phyloP scores from a whole-genome alignment of 2,797 vertebrate genomes.

The Erethizon dorsatum region DNA sequence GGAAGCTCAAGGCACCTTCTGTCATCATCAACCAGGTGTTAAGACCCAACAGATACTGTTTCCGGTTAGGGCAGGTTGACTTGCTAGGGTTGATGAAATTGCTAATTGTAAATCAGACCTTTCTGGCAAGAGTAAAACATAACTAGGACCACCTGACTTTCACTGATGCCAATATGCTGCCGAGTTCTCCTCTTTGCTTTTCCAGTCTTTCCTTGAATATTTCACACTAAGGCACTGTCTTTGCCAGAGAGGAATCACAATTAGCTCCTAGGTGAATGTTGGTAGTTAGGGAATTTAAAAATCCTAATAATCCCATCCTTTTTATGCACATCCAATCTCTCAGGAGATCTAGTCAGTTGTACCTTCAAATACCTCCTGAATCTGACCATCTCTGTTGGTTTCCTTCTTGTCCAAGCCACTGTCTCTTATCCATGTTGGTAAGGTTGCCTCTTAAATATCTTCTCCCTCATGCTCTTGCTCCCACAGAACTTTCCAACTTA shows the following conservation, averaged over 20 bases:
- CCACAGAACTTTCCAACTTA: no score
- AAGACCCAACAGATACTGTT: background rate
- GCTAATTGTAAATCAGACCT: background rate
- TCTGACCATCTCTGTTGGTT: background rate
- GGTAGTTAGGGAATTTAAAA: background rate
- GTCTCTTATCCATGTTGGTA: accelerated
- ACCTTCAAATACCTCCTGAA: background rate
- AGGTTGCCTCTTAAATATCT: background rate
- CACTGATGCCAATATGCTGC: background rate
- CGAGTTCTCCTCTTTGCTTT: background rate
- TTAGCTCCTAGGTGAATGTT: background rate
- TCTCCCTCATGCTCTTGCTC: background rate
- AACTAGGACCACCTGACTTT: background rate
- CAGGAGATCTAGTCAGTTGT: background rate
- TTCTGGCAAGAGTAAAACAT: background rate
- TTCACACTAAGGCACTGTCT: background rate
- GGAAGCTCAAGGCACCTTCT: background rate
- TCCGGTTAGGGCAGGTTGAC: background rate
- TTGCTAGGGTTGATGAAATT: background rate
- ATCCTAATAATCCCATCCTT: no score
- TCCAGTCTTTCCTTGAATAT: background rate
- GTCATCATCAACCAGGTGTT: background rate
- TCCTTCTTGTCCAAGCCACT: accelerated
- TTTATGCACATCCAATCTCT: background rate
- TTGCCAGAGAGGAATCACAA: background rate